Evolutionary conservation across 64 coral and sea anemone genomes (phyloP), one percentile per base, ranked within the genome.

Genomic region (Porites lutea): DNA sequence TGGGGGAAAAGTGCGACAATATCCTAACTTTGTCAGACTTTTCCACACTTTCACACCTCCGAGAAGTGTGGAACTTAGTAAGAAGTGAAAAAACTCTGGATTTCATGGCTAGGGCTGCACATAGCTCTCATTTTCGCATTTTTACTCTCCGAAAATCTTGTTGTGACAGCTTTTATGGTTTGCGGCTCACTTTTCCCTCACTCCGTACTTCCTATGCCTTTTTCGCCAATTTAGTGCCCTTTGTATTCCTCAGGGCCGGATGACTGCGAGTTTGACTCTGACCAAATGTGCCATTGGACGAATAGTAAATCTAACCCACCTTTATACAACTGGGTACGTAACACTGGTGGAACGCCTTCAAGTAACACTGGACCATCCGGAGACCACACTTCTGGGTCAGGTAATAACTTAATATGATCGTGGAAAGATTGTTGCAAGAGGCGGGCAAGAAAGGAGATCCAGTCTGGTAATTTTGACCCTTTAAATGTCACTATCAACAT

Each of bases 361-460:
- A 62, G 76, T 13, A 67, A 54, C 1, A 97, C 95, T 1, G 95
- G 95, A 4, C 95, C 95, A 21, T 87, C 75, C 1, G 83, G 82
- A 7, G 95, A 97, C 74, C 95, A 97, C 71, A 97, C 95, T 12
- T 81, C 82, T 5, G 95, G 95, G 13, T 91, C 95, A 97, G 95
- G 95, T 97, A 78, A 87, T 13, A 12, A 57, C 54, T 57, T 57
- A 37, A 37, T 37, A 37, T 37, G 27, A 37, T 37, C 27, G 27
- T 0, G 27, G 27, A 37, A 37, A 0, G 1, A 37, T 37, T 37
- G 27, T 37, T 37, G 27, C 27, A 37, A 37, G 27, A 37, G 27
- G 27, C 27, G 27, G 27, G 27, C 27, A 37, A 37, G 27, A 37
- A 37, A 37, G 27, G 27, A 37, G 1, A 37, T 37, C 27, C 0